Base-by-base conservation (phyloP, 2,888 invertebrate species). In the Oscheius myriophilus region DNA sequence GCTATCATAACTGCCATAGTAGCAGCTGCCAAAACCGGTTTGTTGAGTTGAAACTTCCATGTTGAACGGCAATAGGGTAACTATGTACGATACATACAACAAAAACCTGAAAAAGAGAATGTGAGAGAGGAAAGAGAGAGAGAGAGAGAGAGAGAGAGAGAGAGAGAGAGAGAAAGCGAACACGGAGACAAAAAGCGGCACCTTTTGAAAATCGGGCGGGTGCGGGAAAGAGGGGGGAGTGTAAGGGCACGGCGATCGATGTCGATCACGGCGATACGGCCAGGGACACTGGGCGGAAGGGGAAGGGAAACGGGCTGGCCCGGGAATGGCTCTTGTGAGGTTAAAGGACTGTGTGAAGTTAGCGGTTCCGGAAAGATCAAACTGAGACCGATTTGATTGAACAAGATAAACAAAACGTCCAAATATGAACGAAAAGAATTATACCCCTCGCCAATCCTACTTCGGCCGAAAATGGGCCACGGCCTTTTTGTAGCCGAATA, bases 21-120 rank as follows among this genome's bases (percentile, higher is more conserved):
- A 33, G 33, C 33, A 33, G 33, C 55, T 61, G 54, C 67, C 67
- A 33, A 67, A 67, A 59, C 67, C 54, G 12, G 33, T 53, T 21
- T 59, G 67, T 33, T 59, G 61, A 21, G 59, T 67, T 33, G 67
- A 67, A 6, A 67, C 67, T 67, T 67, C 67, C 67, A 67, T 67
- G 45, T 33, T 59, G 26, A 51, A 43, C 21, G 33, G 33, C 33
- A 33, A 59, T 23, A 18, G 26, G 23, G 23, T 9, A 12, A 45
- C 52, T 61, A 61, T 26, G 33, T 59, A 61, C 26, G 67, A 51
- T 61, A 61, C 59, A 67, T 67, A 67, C 49, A 67, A 67, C n/a
- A 67, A 43, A 58, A 18, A 51, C 55, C 46, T 43, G 26, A 67
- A 67, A 41, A 42, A 53, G 45, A 9, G 43, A 4, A 1, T 62